These are phyloP conservation scores for Agrotis puta DNA, from an alignment of 2,888 invertebrate genomes.

Conservation along the genomic window DNA sequence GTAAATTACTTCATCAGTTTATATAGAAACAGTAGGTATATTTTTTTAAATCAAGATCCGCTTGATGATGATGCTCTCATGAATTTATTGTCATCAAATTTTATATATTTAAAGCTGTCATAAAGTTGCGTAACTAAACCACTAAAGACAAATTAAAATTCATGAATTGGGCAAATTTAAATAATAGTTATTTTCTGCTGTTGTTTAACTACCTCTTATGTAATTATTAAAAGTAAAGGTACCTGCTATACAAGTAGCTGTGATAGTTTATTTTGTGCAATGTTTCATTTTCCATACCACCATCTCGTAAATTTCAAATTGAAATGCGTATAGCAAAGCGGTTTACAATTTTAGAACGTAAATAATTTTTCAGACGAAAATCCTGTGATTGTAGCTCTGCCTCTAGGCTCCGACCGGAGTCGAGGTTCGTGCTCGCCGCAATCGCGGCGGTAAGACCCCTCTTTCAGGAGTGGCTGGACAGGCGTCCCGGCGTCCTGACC, in stretches of 20 bases:
- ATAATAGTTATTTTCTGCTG: conserved; percentile 2
- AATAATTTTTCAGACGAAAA: too few species aligned
- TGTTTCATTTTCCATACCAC: too few species aligned
- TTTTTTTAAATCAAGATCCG: conserved; percentile 30
- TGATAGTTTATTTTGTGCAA: neutral
- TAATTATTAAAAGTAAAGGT: neutral
- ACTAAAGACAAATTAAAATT: conserved; percentile 24
- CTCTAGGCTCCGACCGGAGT: too few species aligned
- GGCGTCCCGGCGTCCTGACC: too few species aligned
- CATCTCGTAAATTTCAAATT: too few species aligned
- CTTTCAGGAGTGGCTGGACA: too few species aligned
- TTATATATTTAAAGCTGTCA: neutral
- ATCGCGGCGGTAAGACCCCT: too few species aligned
- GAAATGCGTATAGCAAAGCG: too few species aligned
- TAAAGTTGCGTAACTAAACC: conserved; percentile 11
- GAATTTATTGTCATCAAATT: conserved; percentile 5
- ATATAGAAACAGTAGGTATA: conserved; percentile 20
- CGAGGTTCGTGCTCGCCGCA: too few species aligned
- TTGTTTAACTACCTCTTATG: neutral
- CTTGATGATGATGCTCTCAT: conserved; percentile 16
- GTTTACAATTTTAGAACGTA: too few species aligned
- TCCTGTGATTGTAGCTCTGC: too few species aligned
- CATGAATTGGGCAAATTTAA: conserved; percentile 1
- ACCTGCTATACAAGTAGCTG: neutral
- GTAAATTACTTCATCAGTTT: neutral